Base-by-base conservation (phyloP, 2,888 invertebrate species). In the Hypena proboscidalis region DNA sequence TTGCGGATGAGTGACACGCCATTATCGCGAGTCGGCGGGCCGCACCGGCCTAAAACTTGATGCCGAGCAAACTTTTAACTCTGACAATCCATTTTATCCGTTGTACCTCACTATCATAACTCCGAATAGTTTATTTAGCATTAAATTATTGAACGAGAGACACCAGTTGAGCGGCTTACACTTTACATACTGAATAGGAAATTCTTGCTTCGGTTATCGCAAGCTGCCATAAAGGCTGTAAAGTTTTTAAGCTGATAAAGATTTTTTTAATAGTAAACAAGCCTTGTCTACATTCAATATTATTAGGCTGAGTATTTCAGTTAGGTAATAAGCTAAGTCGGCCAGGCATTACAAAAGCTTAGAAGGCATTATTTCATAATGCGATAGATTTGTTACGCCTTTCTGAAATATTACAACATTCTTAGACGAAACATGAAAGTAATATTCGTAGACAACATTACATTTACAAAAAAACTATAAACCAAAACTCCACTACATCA, bases 1-100 rank as follows among this genome's bases (percentile, higher is more conserved):
- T 75, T 77, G 74, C 77, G 83, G 84, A 78, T 90, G 90, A 90
- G 83, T 90, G 90, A 90, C 90, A 81, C 78, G 74, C 89, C 90
- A 90, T 90, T 90, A 90, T 88, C 87, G 80, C 80, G 62, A 68
- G 64, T 59, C 69, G 71, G 65, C 61, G 65, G 65, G 50, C 47
- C 45, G 62, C 65, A 59, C 71, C 74, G 71, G 80, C 84, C 86
- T 80, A 78, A 47, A 84, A 87, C 82, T 86, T 84, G 67, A 69
- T 67, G 63, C 71, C 74, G 53, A 52, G 33, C 63, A 46, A 62
- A 74, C 70, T 74, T 74, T 69, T 70, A 69, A 64, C 67, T 58
- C 61, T 49, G 39, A 59, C 68, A 67, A 73, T 69, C 68, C 72
- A 70, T 70, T 68, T 59, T 68, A 70, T 72, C 66, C 62, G 58